Evolutionary conservation across 2,888 invertebrate species (phyloP), one percentile per base, ranked within the genome.

Genomic region (Trimorus sp.): DNA sequence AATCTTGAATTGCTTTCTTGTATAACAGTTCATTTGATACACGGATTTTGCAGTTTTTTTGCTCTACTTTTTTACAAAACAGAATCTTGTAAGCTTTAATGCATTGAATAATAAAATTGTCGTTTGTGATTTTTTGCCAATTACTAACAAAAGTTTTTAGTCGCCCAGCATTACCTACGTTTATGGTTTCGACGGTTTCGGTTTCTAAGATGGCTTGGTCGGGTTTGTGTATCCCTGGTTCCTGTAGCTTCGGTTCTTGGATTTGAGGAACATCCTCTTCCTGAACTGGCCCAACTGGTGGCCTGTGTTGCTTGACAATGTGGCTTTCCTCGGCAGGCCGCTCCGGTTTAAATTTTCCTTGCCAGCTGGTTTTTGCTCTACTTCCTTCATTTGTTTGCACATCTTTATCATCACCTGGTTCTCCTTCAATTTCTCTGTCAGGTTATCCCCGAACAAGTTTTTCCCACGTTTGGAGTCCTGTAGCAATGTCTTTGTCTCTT

Each of bases 351-450:
- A 73, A 62, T 51, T 56, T 12, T 49, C 38, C 2, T 15, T 66
- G n/a, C 16, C n/a, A 2, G 49, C 3, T 26, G 26, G 4, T 37
- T 45, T 71, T 42, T 37, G 56, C 37, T 26, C 11, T 2, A 14
- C 14, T n/a, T 56, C 40, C 12, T 75, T 79, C 5, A 79, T 37
- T 11, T 53, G 48, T 14, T 75, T 68, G 12, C 63, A 42, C 36
- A 83, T 80, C 42, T 82, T 82, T 7, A 5, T 59, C 1, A 82
- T 49, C 3, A 66, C 40, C n/a, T 69, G 70, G 40, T 66, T 76
- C 45, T 76, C 76, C 45, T 81, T 81, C 48, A 84, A 49, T 75
- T 81, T 85, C 49, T 80, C 81, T 7, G 62, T 16, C 14, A 84
- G 48, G 45, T 84, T 68, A 11, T 80, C 81, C 6, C 82, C 83